Conservation (phyloP, 2,888 invertebrate species). For the Camponotus fellah region DNA sequence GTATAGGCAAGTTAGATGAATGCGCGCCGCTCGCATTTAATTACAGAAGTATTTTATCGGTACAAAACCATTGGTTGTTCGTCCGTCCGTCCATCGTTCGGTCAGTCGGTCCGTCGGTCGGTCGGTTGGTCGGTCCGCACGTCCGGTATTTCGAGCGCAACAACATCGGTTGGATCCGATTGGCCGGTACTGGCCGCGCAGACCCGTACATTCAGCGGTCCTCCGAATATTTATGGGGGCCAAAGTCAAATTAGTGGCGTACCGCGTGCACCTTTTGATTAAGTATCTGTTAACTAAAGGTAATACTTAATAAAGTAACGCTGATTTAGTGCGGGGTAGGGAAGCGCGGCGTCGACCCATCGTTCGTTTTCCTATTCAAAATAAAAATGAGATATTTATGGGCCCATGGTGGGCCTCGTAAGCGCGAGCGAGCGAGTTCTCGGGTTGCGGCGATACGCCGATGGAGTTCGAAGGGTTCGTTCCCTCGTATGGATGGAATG, state of each 20-base stretch:
- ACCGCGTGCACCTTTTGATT: slow-evolving; percentile 86
- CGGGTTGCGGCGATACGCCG: slow-evolving; percentile 66
- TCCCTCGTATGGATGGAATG: slow-evolving; percentile 50
- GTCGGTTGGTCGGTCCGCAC: slow-evolving; percentile 64
- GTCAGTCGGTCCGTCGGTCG: slow-evolving; percentile 39
- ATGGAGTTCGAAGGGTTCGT: slow-evolving; percentile 72
- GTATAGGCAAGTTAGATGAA: slow-evolving; percentile 77
- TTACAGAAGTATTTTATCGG: slow-evolving; percentile 85
- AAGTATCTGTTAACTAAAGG: slow-evolving; percentile 86
- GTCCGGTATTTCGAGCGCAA: slow-evolving; percentile 80
- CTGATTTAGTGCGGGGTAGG: slow-evolving; percentile 84
- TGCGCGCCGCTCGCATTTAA: slow-evolving; percentile 83
- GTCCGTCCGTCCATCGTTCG: slow-evolving; percentile 81
- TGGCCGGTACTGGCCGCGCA: slow-evolving; percentile 55
- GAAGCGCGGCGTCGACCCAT: slow-evolving; percentile 79
- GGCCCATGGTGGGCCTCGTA: slow-evolving; percentile 62
- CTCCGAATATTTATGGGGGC: slow-evolving; percentile 86
- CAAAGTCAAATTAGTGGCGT: slow-evolving; percentile 86
- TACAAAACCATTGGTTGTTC: slow-evolving; percentile 81
- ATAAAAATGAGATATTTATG: slow-evolving; percentile 86
- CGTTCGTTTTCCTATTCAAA: slow-evolving; percentile 85
- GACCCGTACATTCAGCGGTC: slow-evolving; percentile 74
- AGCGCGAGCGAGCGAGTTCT: slow-evolving; percentile 51
- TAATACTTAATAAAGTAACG: slow-evolving; percentile 86
- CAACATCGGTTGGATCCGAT: slow-evolving; percentile 61